Evolutionary conservation across 2,888 invertebrate genomes (phyloP), one percentile per base, ranked within the genome.

Genomic region (Cephus nigrinus): DNA sequence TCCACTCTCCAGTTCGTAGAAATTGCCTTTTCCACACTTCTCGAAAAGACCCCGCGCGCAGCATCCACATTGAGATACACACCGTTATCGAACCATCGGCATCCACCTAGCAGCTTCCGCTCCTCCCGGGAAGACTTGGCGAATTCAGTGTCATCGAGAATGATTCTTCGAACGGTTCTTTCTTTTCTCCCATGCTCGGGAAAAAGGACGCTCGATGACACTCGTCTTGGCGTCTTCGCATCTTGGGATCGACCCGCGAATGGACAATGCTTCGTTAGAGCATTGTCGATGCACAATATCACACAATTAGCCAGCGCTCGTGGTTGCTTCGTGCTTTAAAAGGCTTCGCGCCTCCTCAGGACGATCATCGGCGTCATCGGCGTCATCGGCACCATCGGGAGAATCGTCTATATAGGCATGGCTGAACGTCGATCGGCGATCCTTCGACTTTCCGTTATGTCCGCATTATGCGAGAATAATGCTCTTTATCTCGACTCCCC

Each of bases 241-340:
- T 71, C 71, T 71, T 32, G 71, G 35, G 74, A 74, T 74, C 74
- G 35, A 35, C 74, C 30, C 34, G 74, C 74, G 32, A 31, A 33
- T 86, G 88, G 87, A 90, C 90, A 90, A 90, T 90, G 89, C 87
- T 90, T 90, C 90, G 90, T 90, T 90, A 90, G 87, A 90, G 89
- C 86, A 90, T 90, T 90, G 90, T 90, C 86, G 88, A 84, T 87
- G 87, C 86, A 89, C 89, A 89, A 89, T 89, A 89, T 89, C 89
- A 84, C 85, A 89, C 89, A 89, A 89, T 89, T 89, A 89, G 89
- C 89, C 83, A 82, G 87, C 79, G 76, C 80, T 80, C 78, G 75
- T 80, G 82, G 55, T 35, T 36, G 74, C 34, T 35, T 78, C 76
- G 78, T 75, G 78, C 77, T 76, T 81, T 80, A 83, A 78, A 81